phyloP scores from a whole-genome alignment of 2,797 vertebrate species.

The Periparus ater region DNA sequence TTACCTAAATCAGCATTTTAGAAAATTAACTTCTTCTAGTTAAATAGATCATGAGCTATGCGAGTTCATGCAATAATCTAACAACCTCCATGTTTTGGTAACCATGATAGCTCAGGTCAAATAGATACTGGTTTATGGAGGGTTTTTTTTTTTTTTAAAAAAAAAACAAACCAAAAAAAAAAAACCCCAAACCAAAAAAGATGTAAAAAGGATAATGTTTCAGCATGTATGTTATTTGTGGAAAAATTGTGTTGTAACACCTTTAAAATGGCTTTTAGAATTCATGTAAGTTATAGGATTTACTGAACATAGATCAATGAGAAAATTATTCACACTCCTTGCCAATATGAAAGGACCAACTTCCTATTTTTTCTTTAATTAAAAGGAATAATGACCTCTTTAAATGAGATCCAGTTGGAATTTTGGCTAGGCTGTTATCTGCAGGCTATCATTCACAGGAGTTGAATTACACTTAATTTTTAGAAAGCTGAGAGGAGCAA shows the following conservation, averaged over 20 bases:
- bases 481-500: slow-evolving; percentile 1
- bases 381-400: not conserved
- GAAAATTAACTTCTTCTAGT: not conserved
- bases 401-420: not conserved
- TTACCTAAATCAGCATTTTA: not conserved
- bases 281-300: not conserved
- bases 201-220: not conserved
- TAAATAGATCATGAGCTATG: not conserved
- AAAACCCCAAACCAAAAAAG: no score
- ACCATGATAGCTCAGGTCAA: not conserved
- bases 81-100: not conserved
- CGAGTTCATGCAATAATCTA: not conserved
- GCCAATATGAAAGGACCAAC: not conserved
- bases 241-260: not conserved
- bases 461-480: not conserved
- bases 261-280: not conserved
- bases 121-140: not conserved
- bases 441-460: not conserved
- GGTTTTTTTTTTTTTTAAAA: not conserved
- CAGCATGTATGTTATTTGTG: not conserved
- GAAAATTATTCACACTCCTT: not conserved
- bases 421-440: not conserved
- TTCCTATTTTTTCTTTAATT: not conserved
- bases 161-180: no score
- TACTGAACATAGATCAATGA: not conserved